Evolutionary conservation across 92 coral and sea anemone genomes (phyloP).

Genomic region (Meandrina meandrites): DNA sequence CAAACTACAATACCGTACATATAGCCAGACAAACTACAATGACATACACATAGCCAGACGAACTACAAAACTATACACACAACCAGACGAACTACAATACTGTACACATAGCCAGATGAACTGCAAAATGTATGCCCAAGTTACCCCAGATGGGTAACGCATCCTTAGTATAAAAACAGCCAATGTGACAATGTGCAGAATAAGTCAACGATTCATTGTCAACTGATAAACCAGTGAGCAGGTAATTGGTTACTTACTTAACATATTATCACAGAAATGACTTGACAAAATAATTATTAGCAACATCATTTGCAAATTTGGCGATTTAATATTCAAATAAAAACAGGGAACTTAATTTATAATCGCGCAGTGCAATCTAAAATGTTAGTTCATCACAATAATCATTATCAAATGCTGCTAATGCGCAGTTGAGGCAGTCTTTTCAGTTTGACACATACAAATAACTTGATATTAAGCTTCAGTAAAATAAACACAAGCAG

Average conservation of each 20-base stretch:
- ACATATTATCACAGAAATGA: background rate
- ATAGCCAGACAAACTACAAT: too few species aligned
- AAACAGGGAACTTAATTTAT: background rate
- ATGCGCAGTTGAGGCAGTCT: background rate
- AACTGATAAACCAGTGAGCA: background rate
- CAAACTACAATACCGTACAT: too few species aligned
- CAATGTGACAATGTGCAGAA: background rate
- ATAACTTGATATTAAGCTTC: background rate
- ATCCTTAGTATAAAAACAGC: too few species aligned
- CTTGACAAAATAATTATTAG: background rate
- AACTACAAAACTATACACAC: too few species aligned
- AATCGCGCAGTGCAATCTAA: background rate
- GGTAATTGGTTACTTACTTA: background rate
- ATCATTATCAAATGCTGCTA: too few species aligned
- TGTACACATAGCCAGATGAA: too few species aligned
- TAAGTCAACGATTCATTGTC: background rate
- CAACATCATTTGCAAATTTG: background rate
- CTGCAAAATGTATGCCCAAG: too few species aligned
- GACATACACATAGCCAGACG: too few species aligned
- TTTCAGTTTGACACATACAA: background rate
- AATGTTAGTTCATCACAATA: background rate
- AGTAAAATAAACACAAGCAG: background rate
- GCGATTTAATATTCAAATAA: background rate
- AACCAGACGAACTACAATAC: too few species aligned
- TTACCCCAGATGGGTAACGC: too few species aligned